phyloP scores from a whole-genome alignment of 2,888 invertebrate species.

The Leptinotarsa juncta region DNA sequence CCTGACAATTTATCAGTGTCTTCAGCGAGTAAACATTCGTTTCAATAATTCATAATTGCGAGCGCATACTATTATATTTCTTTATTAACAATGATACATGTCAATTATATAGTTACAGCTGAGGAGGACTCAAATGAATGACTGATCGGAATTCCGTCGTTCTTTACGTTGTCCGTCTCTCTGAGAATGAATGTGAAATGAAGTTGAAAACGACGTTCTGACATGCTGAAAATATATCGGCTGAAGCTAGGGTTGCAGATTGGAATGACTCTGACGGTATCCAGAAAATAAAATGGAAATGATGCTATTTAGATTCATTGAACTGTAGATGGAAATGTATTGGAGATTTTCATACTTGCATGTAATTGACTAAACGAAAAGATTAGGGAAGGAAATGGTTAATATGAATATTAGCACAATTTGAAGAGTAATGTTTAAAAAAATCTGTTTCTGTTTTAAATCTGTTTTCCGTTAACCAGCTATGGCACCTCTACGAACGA shows the following conservation, averaged over 20 bases:
- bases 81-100: slow-evolving; percentile 17
- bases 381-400: no score
- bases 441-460: no score
- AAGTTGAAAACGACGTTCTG: background rate
- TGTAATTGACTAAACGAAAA: no score
- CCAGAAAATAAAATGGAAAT: no score
- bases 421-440: no score
- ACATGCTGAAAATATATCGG: background rate
- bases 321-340: no score
- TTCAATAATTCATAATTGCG: slow-evolving; percentile 18
- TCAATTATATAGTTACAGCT: slow-evolving; percentile 15
- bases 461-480: no score
- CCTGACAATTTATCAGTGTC: slow-evolving; percentile 15
- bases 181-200: background rate
- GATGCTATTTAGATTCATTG: no score
- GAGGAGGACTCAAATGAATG: slow-evolving; percentile 1
- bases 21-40: slow-evolving; percentile 9
- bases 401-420: no score
- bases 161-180: background rate
- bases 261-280: background rate
- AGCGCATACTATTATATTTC: slow-evolving; percentile 9
- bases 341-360: no score
- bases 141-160: background rate
- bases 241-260: background rate
- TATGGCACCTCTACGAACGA: no score